Conservation (phyloP, 23 tunicate species). For the Halocynthia roretzi region DNA sequence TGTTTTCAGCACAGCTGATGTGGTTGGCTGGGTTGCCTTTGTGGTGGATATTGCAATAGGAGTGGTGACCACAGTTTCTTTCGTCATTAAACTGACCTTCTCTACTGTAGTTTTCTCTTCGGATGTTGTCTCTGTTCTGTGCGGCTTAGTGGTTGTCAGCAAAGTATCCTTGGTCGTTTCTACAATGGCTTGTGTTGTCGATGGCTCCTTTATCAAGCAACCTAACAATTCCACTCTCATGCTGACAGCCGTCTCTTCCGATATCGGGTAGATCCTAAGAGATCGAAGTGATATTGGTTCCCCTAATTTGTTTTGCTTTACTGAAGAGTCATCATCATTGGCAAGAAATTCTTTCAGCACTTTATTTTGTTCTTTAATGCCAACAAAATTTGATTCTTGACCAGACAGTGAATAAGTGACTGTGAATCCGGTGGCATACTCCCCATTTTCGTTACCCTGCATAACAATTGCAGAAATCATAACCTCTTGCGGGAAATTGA, state of each 20-base stretch:
- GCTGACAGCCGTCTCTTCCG: slow-evolving; percentile 28
- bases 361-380: neutral
- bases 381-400: slow-evolving; percentile 2
- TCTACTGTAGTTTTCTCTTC: slow-evolving; percentile 43
- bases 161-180: slow-evolving; percentile 44
- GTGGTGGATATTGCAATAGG: slow-evolving; percentile 14
- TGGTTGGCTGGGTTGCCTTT: neutral
- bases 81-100: slow-evolving; percentile 34
- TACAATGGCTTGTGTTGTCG: slow-evolving; percentile 44
- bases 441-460: slow-evolving; percentile 40
- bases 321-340: slow-evolving; percentile 2
- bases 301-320: slow-evolving; percentile 12
- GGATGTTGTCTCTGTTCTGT: neutral
- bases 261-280: slow-evolving; percentile 22
- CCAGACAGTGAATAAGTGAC: slow-evolving; percentile 9
- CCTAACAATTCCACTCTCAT: slow-evolving; percentile 39
- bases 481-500: slow-evolving; percentile 23
- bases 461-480: slow-evolving; percentile 27
- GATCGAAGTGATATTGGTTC: slow-evolving; percentile 2
- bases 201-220: slow-evolving; percentile 30
- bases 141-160: slow-evolving; percentile 2
- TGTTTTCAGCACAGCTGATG: slow-evolving; percentile 32
- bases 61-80: slow-evolving; percentile 14
- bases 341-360: neutral
- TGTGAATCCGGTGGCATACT: slow-evolving; percentile 13